phyloP scores from a whole-genome alignment of 2,888 invertebrate genomes.

The Chalcis sispes region DNA sequence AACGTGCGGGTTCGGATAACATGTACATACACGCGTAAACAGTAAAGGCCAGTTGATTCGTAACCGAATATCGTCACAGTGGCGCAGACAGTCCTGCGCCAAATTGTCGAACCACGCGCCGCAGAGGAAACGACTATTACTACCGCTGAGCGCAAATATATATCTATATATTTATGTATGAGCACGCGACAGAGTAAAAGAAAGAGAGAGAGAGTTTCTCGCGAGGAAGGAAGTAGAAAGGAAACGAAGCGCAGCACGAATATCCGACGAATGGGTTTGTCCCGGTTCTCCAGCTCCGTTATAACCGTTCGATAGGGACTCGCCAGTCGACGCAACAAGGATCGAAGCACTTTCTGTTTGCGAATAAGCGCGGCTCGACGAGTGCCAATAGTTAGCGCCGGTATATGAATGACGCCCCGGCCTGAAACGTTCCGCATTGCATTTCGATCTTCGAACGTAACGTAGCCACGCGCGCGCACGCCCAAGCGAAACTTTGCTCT shows the following conservation, averaged over 20 bases:
- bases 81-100: too few species aligned
- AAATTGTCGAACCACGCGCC: too few species aligned
- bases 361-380: constrained; percentile 6
- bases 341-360: constrained; percentile 32
- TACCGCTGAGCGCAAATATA: too few species aligned
- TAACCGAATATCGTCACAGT: not conserved
- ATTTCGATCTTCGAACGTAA: constrained; percentile 24
- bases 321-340: not conserved
- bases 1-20: too few species aligned
- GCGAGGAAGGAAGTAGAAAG: constrained; percentile 17
- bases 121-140: too few species aligned
- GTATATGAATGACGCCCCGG: constrained; percentile 12
- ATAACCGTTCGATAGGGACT: not conserved
- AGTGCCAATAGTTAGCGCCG: not conserved
- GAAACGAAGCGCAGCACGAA: not conserved
- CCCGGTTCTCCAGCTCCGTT: not conserved
- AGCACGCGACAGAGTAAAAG: too few species aligned
- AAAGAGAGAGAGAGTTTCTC: not conserved
- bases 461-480: constrained; percentile 9
- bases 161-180: too few species aligned
- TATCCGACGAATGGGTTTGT: constrained; percentile 19
- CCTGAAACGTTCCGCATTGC: not conserved
- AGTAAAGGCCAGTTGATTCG: not conserved
- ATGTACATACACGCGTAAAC: too few species aligned
- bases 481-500: too few species aligned